Base-by-base conservation (phyloP, 2,888 invertebrate genomes). In the Aromia moschata region DNA sequence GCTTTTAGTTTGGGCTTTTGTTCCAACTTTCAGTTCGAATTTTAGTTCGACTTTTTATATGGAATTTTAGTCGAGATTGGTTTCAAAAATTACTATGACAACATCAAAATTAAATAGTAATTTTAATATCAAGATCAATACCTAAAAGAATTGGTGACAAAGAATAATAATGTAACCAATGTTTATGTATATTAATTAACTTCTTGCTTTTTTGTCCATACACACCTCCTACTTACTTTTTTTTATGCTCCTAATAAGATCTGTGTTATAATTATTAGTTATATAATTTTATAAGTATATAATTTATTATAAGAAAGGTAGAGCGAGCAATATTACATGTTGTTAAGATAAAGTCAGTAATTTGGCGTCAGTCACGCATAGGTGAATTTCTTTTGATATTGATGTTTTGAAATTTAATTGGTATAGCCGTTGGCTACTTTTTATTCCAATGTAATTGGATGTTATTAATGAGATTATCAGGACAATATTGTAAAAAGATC, bases 391-490 rank as follows among this genome's bases (percentile, higher is more conserved):
- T 25, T 5, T 11, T 33, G n/a, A 33, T 10, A 33, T n/a, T 33
- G n/a, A 33, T 7, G 5, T 33, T 33, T n/a, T 33, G 33, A 33
- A 33, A 33, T 11, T 33, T 33, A 33, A 33, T 33, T 11, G 2
- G 11, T 33, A 33, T 33, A 10, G 10, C 33, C 11, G 11, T 11
- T 10, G 2, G 33, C 10, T 10, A 33, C 11, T 33, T 33, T 33
- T 33, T 33, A 25, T 7, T 25, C 7, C 25, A 15, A 15, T 15
- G 16, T 40, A 40, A 16, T 40, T 40, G 38, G 16, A 15, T 40
- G 7, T 25, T 16, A 9, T 10, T 40, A 40, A 40, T 40, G 14
- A 40, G 10, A 40, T 40, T 40, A 40, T 40, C 14, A 40, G 38
- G 3, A 25, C 25, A 7, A 25, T 25, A 25, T 5, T 7, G 3